Evolutionary conservation across 2,888 invertebrate genomes (phyloP).

Genomic region (Lysandra bellargus): DNA sequence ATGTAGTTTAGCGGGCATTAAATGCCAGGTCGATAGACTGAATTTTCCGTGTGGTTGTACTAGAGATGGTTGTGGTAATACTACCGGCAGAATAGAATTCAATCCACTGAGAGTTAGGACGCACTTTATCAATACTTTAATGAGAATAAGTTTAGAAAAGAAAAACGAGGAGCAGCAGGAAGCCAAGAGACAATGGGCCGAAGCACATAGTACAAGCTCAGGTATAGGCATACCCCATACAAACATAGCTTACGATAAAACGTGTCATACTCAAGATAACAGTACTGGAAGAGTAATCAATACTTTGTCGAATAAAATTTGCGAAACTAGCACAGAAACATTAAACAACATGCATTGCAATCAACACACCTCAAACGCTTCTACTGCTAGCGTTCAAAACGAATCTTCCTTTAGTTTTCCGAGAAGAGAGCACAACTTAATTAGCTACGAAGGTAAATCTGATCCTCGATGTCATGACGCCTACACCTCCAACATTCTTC

Average conservation of each 20-base stretch:
- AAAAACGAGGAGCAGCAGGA: slow-evolving; percentile 84
- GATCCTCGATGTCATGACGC: slow-evolving; percentile 68
- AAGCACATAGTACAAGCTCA: slow-evolving; percentile 58
- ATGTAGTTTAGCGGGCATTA: slow-evolving; percentile 96
- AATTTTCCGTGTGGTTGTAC: slow-evolving; percentile 98
- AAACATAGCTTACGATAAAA: slow-evolving; percentile 63
- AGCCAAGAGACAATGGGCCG: slow-evolving; percentile 75
- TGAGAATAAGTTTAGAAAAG: slow-evolving; percentile 94
- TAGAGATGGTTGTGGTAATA: slow-evolving; percentile 95
- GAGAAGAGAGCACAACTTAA: slow-evolving; percentile 59
- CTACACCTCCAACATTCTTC: slow-evolving; percentile 69
- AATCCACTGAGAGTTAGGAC: slow-evolving; percentile 97
- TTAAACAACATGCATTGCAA: slow-evolving; percentile 87
- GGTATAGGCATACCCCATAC: slow-evolving; percentile 60
- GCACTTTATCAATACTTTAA: slow-evolving; percentile 97
- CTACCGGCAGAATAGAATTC: slow-evolving; percentile 96
- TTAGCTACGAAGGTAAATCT: slow-evolving; percentile 67
- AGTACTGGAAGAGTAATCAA: slow-evolving; percentile 49
- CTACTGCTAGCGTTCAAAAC: slow-evolving; percentile 48
- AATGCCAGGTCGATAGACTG: slow-evolving; percentile 97
- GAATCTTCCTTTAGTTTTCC: slow-evolving; percentile 57
- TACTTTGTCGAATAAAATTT: slow-evolving; percentile 82
- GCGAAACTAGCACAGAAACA: slow-evolving; percentile 81
- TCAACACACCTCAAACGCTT: slow-evolving; percentile 54
- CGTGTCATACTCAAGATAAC: slow-evolving; percentile 56